phyloP scores from a whole-genome alignment of 2,888 invertebrate genomes.

The Reticulitermes lucifugus region DNA sequence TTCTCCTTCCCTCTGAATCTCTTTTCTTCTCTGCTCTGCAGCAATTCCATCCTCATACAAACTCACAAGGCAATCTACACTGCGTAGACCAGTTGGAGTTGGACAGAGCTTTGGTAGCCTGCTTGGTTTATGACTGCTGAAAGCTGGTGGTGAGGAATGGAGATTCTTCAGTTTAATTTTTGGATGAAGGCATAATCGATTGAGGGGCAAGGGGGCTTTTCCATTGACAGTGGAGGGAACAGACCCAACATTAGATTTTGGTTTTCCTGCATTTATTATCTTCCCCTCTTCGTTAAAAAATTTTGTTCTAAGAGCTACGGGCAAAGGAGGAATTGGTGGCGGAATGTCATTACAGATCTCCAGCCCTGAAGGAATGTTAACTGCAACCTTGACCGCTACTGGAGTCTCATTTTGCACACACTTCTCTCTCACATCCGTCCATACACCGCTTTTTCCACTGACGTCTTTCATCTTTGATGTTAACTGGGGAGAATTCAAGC shows the following conservation, averaged over 20 bases:
- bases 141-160: slow-evolving; percentile 10
- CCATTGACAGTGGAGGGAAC: not conserved
- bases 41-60: slow-evolving; percentile 30
- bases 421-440: slow-evolving; percentile 17
- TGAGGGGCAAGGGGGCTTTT: not conserved
- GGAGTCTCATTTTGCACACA: not conserved
- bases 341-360: slow-evolving; percentile 6
- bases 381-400: not conserved
- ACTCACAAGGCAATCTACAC: slow-evolving; percentile 46
- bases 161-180: slow-evolving; percentile 29
- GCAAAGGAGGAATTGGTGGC: slow-evolving; percentile 48
- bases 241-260: not conserved
- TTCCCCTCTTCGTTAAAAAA: slow-evolving; percentile 19
- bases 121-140: slow-evolving; percentile 37
- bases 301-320: slow-evolving; percentile 26
- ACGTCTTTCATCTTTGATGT: slow-evolving; percentile 25
- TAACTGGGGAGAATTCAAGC: slow-evolving; percentile 13
- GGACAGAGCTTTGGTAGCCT: slow-evolving; percentile 42
- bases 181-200: slow-evolving; percentile 25
- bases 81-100: slow-evolving; percentile 45
- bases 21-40: slow-evolving; percentile 17
- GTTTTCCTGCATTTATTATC: not conserved
- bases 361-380: not conserved
- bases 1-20: not conserved
- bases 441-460: slow-evolving; percentile 39